phyloP scores from a whole-genome alignment of 1,140 invertebrate species.

The Lasioglossum baleicum region DNA sequence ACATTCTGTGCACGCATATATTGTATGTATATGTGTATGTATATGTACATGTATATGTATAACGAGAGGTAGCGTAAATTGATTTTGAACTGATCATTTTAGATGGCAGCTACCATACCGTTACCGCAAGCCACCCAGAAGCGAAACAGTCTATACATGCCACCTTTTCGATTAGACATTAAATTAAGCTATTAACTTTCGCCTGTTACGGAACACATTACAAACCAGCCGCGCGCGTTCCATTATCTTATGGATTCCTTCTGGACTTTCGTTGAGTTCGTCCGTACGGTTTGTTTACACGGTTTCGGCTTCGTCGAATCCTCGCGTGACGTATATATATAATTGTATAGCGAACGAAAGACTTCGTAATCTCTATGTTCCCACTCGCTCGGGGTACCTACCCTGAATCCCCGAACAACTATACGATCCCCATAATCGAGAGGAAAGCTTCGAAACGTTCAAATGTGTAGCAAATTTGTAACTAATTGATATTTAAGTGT shows the following conservation, averaged over 20 bases:
- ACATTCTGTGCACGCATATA: conserved; percentile 7
- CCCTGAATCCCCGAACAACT: neutral
- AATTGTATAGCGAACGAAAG: conserved; percentile 21
- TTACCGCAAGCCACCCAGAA: conserved; percentile 64
- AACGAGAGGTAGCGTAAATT: conserved; percentile 61
- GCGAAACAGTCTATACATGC: conserved; percentile 27
- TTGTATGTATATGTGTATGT: no score
- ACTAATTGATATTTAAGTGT: conserved; percentile 57
- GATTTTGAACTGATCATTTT: conserved; percentile 65
- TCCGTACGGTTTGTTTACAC: neutral
- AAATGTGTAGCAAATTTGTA: conserved; percentile 57
- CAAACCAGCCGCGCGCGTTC: no score
- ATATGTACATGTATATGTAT: conserved; percentile 23
- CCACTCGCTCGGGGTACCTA: conserved; percentile 25
- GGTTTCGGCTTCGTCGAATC: neutral
- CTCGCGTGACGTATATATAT: neutral
- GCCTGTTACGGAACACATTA: conserved; percentile 6
- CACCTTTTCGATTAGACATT: conserved; percentile 33
- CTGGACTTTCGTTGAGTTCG: neutral
- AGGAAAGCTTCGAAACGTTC: conserved; percentile 56
- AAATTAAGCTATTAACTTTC: conserved; percentile 33
- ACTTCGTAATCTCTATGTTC: conserved; percentile 41
- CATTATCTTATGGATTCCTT: neutral
- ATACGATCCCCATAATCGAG: conserved; percentile 42
- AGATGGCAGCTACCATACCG: conserved; percentile 61